A percentile compares a stretch with the other conserved stretches of the same genome.
Evolutionary conservation across 1,140 invertebrate species (phyloP).

Genomic region (Drosophila nikananu): DNA sequence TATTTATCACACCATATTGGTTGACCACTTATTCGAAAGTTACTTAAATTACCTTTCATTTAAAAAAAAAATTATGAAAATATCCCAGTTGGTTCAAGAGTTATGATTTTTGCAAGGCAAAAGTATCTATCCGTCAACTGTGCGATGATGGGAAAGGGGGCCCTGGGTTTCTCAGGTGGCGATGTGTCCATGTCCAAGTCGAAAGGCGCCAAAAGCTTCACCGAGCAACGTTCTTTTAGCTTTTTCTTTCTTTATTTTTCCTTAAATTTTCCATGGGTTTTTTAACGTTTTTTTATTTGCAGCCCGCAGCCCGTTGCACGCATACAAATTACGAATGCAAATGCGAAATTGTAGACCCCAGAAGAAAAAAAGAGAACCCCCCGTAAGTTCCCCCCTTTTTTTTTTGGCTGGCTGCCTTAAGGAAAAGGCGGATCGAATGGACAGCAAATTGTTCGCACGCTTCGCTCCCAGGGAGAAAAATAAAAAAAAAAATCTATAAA

Average conservation of each 20-base stretch:
- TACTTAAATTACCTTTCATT: too few relatives aligned
- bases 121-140: too few relatives aligned
- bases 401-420: conserved; percentile 16
- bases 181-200: conserved; percentile 32
- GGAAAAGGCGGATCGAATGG: conserved; percentile 66
- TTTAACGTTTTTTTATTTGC: conserved; percentile 37
- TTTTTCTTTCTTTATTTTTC: conserved; percentile 43
- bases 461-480: conserved; percentile 50
- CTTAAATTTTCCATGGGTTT: not conserved
- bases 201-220: conserved; percentile 72
- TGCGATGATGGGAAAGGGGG: not conserved
- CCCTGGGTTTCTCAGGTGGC: conserved; percentile 25
- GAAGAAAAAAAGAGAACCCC: not conserved
- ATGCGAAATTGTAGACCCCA: conserved; percentile 49
- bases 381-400: not conserved
- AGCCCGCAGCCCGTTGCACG: conserved; percentile 61
- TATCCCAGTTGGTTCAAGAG: too few relatives aligned
- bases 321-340: conserved; percentile 71
- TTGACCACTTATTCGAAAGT: too few relatives aligned
- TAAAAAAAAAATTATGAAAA: too few relatives aligned
- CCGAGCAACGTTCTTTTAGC: conserved; percentile 50
- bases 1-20: too few relatives aligned
- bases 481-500: not conserved
- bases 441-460: conserved; percentile 78
- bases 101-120: too few relatives aligned